Conservation (phyloP, 1,140 invertebrate genomes). For the Drosophila subobscura region DNA sequence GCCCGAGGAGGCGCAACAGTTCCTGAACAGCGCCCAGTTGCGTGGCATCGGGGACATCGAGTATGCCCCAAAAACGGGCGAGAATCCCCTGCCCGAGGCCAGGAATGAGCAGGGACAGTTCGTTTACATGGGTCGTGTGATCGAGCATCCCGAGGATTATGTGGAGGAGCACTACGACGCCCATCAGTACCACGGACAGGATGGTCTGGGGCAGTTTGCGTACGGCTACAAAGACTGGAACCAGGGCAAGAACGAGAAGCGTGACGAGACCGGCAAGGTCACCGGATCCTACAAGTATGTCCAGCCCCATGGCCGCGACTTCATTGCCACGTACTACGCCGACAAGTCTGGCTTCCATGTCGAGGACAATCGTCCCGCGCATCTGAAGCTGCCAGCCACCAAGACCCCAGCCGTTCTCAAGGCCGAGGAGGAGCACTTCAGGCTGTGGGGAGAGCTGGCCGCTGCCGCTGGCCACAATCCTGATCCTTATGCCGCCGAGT, state of each 20-base stretch:
- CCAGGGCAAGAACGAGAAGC: constrained; percentile 85
- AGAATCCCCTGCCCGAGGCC: constrained; percentile 84
- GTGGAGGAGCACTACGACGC: constrained; percentile 87
- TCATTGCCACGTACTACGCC: constrained; percentile 86
- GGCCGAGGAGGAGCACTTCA: constrained; percentile 86
- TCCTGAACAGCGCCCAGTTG: constrained; percentile 80
- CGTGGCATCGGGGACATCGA: constrained; percentile 81
- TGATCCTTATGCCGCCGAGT: constrained; percentile 83
- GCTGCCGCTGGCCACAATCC: constrained; percentile 84
- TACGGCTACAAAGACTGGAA: constrained; percentile 87
- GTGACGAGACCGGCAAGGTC: constrained; percentile 73
- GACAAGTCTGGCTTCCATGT: constrained; percentile 88
- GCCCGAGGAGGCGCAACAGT: constrained; percentile 87
- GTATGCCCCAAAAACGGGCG: constrained; percentile 84
- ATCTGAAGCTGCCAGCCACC: constrained; percentile 85
- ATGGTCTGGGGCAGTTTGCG: constrained; percentile 86
- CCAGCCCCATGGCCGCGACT: constrained; percentile 80
- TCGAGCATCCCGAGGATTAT: constrained; percentile 87
- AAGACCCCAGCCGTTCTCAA: constrained; percentile 86
- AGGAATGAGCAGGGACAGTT: constrained; percentile 85
- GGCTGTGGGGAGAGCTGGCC: constrained; percentile 86
- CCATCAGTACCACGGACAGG: constrained; percentile 87
- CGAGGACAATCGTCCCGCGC: constrained; percentile 87
- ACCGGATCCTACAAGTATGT: constrained; percentile 82
- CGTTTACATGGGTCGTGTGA: constrained; percentile 86